Evolutionary conservation across 2,888 invertebrate species (phyloP).

Genomic region (Sicus ferrugineus): DNA sequence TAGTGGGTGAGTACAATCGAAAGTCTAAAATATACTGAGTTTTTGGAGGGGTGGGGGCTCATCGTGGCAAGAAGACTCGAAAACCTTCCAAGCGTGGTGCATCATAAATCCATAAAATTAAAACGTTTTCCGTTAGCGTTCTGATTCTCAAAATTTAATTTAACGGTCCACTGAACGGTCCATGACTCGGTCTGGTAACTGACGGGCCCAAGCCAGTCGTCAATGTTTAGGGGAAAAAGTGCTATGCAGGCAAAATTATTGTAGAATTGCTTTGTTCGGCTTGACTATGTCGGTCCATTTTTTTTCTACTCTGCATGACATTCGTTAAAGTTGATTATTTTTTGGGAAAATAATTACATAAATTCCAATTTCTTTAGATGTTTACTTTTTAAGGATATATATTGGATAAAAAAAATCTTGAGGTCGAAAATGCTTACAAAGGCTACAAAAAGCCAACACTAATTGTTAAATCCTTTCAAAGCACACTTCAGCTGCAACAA

Average conservation of each 20-base stretch:
- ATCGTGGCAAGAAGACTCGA: background rate
- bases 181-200: background rate
- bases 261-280: background rate
- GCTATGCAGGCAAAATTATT: constrained; percentile 3
- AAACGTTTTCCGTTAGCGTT: background rate
- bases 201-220: background rate
- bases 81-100: too few species aligned
- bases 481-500: constrained; percentile 15
- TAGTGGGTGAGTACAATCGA: constrained; percentile 58
- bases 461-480: constrained; percentile 4
- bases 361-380: background rate
- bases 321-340: background rate
- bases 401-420: too few species aligned
- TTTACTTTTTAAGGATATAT: background rate
- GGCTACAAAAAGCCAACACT: background rate
- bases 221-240: background rate
- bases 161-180: constrained; percentile 60
- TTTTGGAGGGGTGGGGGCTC: background rate
- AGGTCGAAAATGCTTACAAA: background rate
- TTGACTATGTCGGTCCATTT: background rate
- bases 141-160: constrained; percentile 57
- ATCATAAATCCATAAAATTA: constrained; percentile 44
- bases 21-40: background rate
- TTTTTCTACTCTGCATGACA: background rate
- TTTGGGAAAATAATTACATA: background rate